Percentiles rank a stretch among this genome's conserved stretches.
These are phyloP conservation scores for Nomada fucata DNA, from an alignment of 2,888 invertebrate genomes.

Conservation along the genomic window DNA sequence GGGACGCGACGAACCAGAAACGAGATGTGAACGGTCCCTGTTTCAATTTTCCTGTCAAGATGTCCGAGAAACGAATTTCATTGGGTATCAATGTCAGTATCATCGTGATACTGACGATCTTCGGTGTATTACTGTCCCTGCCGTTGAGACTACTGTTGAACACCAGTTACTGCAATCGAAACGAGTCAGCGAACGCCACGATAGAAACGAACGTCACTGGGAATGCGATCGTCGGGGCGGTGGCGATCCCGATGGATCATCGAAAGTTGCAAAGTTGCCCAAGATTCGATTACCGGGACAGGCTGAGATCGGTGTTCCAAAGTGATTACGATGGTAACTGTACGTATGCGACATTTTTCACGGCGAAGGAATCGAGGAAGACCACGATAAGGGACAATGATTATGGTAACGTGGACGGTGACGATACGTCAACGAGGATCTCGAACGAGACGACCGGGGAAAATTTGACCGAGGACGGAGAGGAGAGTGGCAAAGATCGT, in stretches of 20 bases:
- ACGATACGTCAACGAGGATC: conserved; percentile 30
- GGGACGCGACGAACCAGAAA: background rate
- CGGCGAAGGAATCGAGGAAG: conserved; percentile 1
- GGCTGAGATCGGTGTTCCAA: conserved; percentile 69
- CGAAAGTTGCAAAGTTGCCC: conserved; percentile 72
- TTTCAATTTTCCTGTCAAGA: conserved; percentile 31
- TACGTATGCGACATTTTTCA: conserved; percentile 53
- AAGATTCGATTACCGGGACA: conserved; percentile 70
- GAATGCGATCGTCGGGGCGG: conserved; percentile 27
- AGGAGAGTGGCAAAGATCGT: conserved; percentile 54
- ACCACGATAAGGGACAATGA: background rate
- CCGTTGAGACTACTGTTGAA: conserved; percentile 76
- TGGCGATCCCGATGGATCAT: conserved; percentile 57
- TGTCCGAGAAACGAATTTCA: conserved; percentile 71
- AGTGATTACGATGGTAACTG: conserved; percentile 78
- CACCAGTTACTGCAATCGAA: conserved; percentile 69
- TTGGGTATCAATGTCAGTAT: conserved; percentile 78
- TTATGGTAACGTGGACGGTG: background rate
- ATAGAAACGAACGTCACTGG: background rate
- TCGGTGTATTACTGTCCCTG: conserved; percentile 76
- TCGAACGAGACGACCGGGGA: conserved; percentile 52
- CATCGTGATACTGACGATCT: conserved; percentile 76
- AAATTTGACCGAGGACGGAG: conserved; percentile 42
- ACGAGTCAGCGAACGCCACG: conserved; percentile 16
- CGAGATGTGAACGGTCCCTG: conserved; percentile 18